phyloP scores from a whole-genome alignment of 2,113 vertebrate species.

The Coptodon bakossiorum region DNA sequence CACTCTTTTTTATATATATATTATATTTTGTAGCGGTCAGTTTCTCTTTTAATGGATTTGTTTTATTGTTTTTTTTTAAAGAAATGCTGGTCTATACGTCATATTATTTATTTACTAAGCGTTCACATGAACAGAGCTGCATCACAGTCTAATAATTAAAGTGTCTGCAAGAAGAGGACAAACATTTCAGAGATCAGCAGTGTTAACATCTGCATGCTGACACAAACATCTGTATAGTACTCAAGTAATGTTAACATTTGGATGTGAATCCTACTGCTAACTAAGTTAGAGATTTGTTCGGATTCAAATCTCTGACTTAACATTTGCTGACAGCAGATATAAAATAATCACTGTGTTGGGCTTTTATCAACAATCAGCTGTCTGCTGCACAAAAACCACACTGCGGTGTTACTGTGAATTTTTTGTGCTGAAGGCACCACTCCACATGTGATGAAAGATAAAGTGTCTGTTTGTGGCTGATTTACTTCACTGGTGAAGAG shows the following conservation, averaged over 20 bases:
- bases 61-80: not conserved
- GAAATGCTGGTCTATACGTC: no score
- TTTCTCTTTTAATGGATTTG: not conserved
- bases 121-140: not conserved
- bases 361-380: not conserved
- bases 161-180: not conserved
- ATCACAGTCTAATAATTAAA: not conserved
- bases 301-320: not conserved
- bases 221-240: not conserved
- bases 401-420: not conserved
- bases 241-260: not conserved
- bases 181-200: not conserved
- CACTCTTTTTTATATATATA: not conserved
- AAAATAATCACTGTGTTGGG: not conserved
- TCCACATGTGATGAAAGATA: not conserved
- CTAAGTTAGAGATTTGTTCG: not conserved
- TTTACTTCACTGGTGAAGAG: not conserved
- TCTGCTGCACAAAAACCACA: not conserved
- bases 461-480: not conserved
- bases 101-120: no score
- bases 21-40: not conserved
- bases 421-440: not conserved
- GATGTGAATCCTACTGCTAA: no score
- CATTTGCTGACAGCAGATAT: not conserved
- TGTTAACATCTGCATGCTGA: not conserved